phyloP scores from a whole-genome alignment of 2,113 vertebrate species.

The Xiphophorus couchianus region DNA sequence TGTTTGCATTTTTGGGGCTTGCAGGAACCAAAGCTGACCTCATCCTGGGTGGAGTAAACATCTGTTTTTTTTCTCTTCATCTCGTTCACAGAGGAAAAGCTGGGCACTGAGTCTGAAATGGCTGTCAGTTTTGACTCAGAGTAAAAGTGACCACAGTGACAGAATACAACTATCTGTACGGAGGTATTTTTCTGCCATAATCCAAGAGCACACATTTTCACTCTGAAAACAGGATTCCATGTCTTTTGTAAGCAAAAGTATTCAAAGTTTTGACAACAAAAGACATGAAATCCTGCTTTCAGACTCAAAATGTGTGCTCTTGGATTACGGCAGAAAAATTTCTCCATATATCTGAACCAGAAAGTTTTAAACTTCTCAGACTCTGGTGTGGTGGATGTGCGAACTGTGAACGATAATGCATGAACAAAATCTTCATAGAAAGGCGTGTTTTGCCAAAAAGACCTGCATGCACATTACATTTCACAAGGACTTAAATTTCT shows the following conservation, averaged over 20 bases:
- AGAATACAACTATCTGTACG: not conserved
- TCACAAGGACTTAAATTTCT: not conserved
- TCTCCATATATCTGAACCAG: constrained; percentile 20
- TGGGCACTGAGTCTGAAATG: constrained; percentile 2
- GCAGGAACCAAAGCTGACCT: constrained; percentile 43
- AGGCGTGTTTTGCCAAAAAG: not conserved
- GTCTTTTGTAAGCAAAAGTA: too few species aligned
- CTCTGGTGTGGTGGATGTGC: constrained; percentile 36
- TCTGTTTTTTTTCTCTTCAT: constrained; percentile 47
- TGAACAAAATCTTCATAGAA: not conserved
- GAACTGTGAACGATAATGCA: constrained; percentile 1
- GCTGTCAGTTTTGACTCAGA: not conserved
- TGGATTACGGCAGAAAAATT: too few species aligned
- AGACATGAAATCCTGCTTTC: too few species aligned
- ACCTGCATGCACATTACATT: not conserved
- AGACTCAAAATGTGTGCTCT: too few species aligned
- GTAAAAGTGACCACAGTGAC: constrained; percentile 20
- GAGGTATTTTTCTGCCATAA: too few species aligned
- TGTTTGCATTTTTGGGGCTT: constrained; percentile 30
- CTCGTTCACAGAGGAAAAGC: constrained; percentile 34
- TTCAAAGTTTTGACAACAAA: too few species aligned
- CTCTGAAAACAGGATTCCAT: too few species aligned
- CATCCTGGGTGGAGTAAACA: constrained; percentile 65
- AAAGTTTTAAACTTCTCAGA: not conserved
- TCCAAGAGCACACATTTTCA: too few species aligned